Percentiles rank a stretch among this genome's conserved stretches.
These are phyloP conservation scores for Pseudomugil tenellus DNA, from an alignment of 2,797 vertebrate genomes.

Conservation along the genomic window DNA sequence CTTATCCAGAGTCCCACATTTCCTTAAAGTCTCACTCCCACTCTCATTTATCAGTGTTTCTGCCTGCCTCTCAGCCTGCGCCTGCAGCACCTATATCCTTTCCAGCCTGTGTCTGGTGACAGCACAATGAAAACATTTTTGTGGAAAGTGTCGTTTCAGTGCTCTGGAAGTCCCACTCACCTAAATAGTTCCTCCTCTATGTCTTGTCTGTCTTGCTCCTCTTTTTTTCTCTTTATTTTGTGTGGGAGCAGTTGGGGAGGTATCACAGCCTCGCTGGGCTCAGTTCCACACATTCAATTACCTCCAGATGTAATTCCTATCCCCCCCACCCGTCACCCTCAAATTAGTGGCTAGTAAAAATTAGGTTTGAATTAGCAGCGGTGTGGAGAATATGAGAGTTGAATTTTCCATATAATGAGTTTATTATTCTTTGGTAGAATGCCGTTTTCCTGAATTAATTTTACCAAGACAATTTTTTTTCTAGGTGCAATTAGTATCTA, in stretches of 20 bases:
- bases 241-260: conserved; percentile 22
- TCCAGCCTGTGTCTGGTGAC: conserved; percentile 72
- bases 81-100: conserved; percentile 67
- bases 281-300: conserved; percentile 81
- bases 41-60: conserved; percentile 57
- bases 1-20: conserved; percentile 46
- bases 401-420: conserved; percentile 85
- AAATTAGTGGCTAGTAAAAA: conserved; percentile 87
- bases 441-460: conserved; percentile 77
- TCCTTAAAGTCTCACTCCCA: conserved; percentile 43
- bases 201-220: conserved; percentile 62
- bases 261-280: conserved; percentile 75
- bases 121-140: conserved; percentile 78
- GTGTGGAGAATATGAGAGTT: conserved; percentile 76
- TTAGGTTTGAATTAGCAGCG: conserved; percentile 83
- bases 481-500: conserved; percentile 75
- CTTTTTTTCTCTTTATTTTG: conserved; percentile 27
- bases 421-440: conserved; percentile 84
- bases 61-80: conserved; percentile 45
- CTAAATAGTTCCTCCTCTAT: conserved; percentile 69
- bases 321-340: conserved; percentile 73
- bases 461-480: conserved; percentile 68
- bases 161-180: conserved; percentile 73
- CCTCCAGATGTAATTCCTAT: conserved; percentile 85
- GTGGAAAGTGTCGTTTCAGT: conserved; percentile 69